phyloP scores from a whole-genome alignment of 2,113 vertebrate species.

The Bambusicola thoracicus region DNA sequence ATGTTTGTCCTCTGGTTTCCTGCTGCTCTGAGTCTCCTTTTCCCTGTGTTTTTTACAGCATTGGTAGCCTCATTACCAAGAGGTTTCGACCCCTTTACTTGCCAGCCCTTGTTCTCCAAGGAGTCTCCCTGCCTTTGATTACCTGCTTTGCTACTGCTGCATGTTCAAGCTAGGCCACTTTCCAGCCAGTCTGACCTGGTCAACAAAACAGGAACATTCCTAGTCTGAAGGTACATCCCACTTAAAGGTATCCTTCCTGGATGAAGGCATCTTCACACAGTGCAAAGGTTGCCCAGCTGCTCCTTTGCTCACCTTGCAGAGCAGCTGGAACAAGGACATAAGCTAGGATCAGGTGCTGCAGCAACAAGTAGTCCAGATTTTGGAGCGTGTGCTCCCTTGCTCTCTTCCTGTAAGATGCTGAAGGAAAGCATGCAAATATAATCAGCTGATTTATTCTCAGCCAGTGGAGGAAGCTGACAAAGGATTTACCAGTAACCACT shows the following conservation, averaged over 20 bases:
- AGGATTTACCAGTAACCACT: background rate
- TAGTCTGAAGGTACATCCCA: background rate
- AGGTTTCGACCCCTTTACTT: background rate
- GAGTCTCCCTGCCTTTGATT: background rate
- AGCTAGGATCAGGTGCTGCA: background rate
- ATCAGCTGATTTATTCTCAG: background rate
- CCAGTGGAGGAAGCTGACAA: background rate
- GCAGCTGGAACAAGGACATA: fast-evolving
- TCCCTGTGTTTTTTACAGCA: background rate
- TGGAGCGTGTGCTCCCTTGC: fast-evolving
- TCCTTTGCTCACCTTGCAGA: fast-evolving
- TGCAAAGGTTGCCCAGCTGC: background rate
- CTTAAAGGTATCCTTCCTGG: background rate
- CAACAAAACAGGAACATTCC: background rate
- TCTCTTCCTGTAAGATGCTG: background rate
- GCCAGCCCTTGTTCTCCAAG: background rate
- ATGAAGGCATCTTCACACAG: background rate
- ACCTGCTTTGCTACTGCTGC: background rate
- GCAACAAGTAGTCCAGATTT: background rate
- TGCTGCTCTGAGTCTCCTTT: background rate
- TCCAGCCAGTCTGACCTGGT: background rate
- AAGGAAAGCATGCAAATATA: background rate
- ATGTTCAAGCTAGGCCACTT: background rate
- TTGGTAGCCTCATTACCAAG: background rate
- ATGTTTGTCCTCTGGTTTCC: background rate